These are phyloP conservation scores for Nemopilema nomurai DNA, from an alignment of 30 jellyfish, hydroid and myxozoan genomes.

Conservation along the genomic window DNA sequence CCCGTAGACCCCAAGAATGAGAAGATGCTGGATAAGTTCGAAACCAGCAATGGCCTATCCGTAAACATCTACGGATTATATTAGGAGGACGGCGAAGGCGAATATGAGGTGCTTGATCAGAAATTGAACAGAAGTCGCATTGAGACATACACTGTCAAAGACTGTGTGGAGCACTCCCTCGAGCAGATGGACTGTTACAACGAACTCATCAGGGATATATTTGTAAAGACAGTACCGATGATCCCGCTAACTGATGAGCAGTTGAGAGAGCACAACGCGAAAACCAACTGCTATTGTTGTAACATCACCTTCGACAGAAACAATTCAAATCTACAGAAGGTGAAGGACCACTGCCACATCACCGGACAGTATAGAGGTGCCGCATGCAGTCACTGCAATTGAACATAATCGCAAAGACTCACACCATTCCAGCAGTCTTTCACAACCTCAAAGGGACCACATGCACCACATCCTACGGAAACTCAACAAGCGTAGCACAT, in stretches of 20 bases:
- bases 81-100: slow-evolving; percentile 9
- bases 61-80: slow-evolving; percentile 4
- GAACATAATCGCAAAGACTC: no score
- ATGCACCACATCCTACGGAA: slow-evolving; percentile 9
- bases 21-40: neutral
- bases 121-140: neutral
- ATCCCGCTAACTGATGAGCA: neutral
- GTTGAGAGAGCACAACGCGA: neutral
- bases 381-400: no score
- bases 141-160: neutral
- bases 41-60: slow-evolving; percentile 3
- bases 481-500: neutral
- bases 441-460: slow-evolving; percentile 31
- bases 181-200: neutral
- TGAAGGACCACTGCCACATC: no score
- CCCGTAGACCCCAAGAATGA: no score
- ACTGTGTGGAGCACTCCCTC: neutral
- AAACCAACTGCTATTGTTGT: slow-evolving; percentile 24
- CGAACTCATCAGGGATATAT: neutral
- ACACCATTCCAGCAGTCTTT: no score
- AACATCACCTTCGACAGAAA: neutral
- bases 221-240: neutral
- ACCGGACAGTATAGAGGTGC: no score
- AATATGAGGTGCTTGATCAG: neutral
- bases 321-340: no score